Evolutionary conservation across 2,888 invertebrate genomes (phyloP).

Genomic region (Tethea ocularis): DNA sequence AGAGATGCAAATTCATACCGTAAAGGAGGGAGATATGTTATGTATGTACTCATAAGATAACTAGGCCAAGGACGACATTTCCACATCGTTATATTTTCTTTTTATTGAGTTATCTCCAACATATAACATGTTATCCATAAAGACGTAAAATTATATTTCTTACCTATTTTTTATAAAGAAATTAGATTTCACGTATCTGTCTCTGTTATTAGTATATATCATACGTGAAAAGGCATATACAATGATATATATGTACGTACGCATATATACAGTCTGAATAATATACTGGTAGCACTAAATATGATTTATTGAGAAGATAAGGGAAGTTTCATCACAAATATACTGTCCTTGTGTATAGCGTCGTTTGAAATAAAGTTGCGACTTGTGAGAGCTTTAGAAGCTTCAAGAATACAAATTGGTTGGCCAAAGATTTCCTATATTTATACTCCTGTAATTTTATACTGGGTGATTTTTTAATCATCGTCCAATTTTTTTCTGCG

Average conservation of each 20-base stretch:
- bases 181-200: slow-evolving; percentile 1
- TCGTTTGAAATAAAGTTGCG: neutral
- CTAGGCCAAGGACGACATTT: neutral
- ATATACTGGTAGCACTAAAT: slow-evolving; percentile 3
- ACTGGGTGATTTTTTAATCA: too few species aligned
- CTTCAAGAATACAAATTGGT: neutral
- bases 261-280: neutral
- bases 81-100: slow-evolving; percentile 17
- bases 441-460: neutral
- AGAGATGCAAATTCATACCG: neutral
- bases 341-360: neutral
- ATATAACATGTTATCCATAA: slow-evolving; percentile 31
- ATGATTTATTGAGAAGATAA: slow-evolving; percentile 7
- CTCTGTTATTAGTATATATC: neutral
- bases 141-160: slow-evolving; percentile 24
- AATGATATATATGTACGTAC: neutral
- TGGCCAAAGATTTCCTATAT: neutral
- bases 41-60: neutral
- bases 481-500: too few species aligned
- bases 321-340: slow-evolving; percentile 2
- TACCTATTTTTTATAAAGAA: neutral
- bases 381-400: neutral
- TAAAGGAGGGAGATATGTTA: neutral
- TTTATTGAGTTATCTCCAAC: slow-evolving; percentile 29
- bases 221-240: neutral